Evolutionary conservation across 1,140 invertebrate genomes (phyloP).

Genomic region (Pseudomyrmex flavicornis): DNA sequence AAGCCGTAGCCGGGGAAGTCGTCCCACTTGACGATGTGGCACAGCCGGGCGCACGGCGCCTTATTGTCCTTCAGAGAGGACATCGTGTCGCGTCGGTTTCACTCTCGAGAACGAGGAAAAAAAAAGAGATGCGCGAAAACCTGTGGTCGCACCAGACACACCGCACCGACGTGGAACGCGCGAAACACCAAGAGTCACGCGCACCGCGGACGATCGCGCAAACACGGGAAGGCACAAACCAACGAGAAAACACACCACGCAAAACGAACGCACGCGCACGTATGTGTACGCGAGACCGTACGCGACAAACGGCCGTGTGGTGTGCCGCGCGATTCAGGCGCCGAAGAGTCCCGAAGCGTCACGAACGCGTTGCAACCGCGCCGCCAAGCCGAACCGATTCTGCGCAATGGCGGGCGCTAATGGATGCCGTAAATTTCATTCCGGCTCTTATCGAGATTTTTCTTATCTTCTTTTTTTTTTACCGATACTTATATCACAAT

Average conservation of each 20-base stretch:
- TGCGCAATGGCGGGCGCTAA: conserved; percentile 26
- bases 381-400: not conserved
- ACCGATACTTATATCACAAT: not conserved
- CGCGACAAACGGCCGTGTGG: conserved; percentile 14
- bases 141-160: conserved; percentile 6
- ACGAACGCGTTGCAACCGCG: not conserved
- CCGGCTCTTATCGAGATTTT: not conserved
- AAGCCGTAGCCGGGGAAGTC: conserved; percentile 99
- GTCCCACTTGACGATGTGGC: conserved; percentile 95
- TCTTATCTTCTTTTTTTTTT: not conserved
- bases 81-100: conserved; percentile 67
- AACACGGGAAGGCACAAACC: not conserved
- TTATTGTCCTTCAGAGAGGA: conserved; percentile 78
- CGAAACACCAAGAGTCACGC: conserved; percentile 35
- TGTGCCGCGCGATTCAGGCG: conserved; percentile 3
- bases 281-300: not conserved
- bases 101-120: not conserved
- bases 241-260: not conserved
- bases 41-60: conserved; percentile 88
- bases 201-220: not conserved
- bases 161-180: conserved; percentile 40
- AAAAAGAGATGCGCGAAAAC: not conserved
- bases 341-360: conserved; percentile 7
- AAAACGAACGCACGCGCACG: conserved; percentile 23
- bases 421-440: not conserved